Evolutionary conservation across 53 echinoderm and acorn worm species (phyloP).

Genomic region (Temnopleurus reevesii): DNA sequence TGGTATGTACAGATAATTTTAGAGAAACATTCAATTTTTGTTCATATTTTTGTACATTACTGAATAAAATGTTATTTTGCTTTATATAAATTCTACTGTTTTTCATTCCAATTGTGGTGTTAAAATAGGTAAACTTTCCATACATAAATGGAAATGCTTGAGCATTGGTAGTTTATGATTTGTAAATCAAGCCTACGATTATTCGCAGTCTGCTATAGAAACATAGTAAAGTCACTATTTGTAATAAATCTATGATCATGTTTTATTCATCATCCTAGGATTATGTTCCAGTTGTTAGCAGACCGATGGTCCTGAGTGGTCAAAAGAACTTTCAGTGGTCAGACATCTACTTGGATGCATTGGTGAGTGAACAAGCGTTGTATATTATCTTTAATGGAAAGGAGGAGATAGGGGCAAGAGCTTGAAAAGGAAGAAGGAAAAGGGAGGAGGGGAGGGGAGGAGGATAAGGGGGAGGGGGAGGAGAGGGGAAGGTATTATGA

Average conservation of each 20-base stretch:
- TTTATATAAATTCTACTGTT: no score
- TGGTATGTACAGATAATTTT: slow-evolving; percentile 63
- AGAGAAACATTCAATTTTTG: background rate
- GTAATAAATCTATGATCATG: no score
- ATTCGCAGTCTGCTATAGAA: no score
- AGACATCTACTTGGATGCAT: slow-evolving; percentile 90
- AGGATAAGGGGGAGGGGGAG: background rate
- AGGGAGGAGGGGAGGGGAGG: background rate
- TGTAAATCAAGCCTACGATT: no score
- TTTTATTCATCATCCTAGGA: no score
- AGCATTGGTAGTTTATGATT: no score
- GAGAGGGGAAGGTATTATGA: background rate
- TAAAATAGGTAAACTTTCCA: no score
- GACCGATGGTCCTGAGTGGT: slow-evolving; percentile 91
- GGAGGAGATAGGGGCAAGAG: background rate
- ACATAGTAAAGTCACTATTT: no score
- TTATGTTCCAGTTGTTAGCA: slow-evolving; percentile 92
- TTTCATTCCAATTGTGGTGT: no score
- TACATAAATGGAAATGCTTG: no score
- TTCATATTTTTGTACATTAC: background rate
- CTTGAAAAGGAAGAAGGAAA: background rate
- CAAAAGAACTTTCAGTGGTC: slow-evolving; percentile 96
- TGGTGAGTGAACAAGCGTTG: slow-evolving; percentile 52
- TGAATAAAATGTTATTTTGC: background rate
- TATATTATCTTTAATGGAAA: background rate